Evolutionary conservation across 2,113 vertebrate genomes (phyloP), one percentile per base, ranked within the genome.

Genomic region (Anthoscopus minutus): DNA sequence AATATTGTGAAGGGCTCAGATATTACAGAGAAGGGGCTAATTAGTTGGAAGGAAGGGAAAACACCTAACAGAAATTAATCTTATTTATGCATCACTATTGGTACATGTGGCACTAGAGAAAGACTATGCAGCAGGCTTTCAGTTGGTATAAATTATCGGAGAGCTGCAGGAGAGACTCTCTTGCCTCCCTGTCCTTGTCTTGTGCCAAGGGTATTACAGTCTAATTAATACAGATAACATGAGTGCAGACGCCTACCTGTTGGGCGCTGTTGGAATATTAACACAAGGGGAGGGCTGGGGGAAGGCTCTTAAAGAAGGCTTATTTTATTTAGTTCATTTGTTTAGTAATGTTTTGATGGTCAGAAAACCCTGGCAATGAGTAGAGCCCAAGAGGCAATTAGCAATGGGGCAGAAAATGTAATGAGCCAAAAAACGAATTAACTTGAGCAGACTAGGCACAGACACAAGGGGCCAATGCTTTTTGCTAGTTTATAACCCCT

Each of bases 381-480:
- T 38, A 86, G 85, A 95, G 85, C 94, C 92, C 94, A 95, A 91
- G 95, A 96, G 94, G 94, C 89, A 93, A 92, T 82, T 86, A 88
- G 87, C 94, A 95, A 95, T 96, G 95, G 94, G 95, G 93, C 92
- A 96, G 95, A 95, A 96, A 96, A 96, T 86, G 82, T 80, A 97
- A 97, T 95, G 94, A 97, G 85, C 92, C 93, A 96, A 97, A 96
- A 94, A 97, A 96, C 57, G 94, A 96, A 97, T 94, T 96, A 96
- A 94, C 81, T 96, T 94, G 85, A 96, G 93, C 88, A 96, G 94
- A 79, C 74, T 89, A 94, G 76, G 88, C 79, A 3, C 56, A 83
- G 89, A 51, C 95, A 80, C 93, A 56, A 93, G 92, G 85, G 92
- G 90, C 76, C 90, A 79, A 94, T 94, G 86, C 18, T 86, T 93